Base-by-base conservation (phyloP, 2,888 invertebrate species). In the Rhagonycha lutea region DNA sequence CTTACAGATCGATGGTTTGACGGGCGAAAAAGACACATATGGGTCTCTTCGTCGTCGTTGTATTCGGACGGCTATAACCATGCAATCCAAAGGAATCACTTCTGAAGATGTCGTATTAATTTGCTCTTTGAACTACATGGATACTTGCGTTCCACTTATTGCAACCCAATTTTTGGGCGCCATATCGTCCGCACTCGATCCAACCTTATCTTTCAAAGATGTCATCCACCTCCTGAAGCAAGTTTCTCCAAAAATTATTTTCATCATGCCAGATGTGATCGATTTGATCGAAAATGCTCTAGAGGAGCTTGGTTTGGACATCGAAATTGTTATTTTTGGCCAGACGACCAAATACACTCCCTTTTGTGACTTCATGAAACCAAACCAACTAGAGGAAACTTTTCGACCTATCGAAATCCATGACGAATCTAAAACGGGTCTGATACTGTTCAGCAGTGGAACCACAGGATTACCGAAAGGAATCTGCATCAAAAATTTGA, bases 141-240 rank as follows among this genome's bases (percentile, higher is more conserved):
- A 90, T 72, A 81, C 88, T 9, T 83, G 83, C 1, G 85, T 90
- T 23, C 89, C 90, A 0, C 86, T 88, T 68, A 86, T 90, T 61
- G 89, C 90, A 1, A 86, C 88, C 0, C 78, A 89, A 4, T 89
- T 86, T 79, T 84, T 89, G 4, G 90, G 90, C 2, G 84, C 84
- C 5, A 82, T 82, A 74, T 75, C 84, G 0, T 81, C 83, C 2
- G 81, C 83, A 12, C 73, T 86, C n/a, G 84, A 86, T 70, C 83
- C 83, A 1, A 81, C 79, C 0, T 76, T 85, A 70, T 80, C 82
- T 4, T 32, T 74, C 5, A 70, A 77, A 18, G 83, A 84, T n/a
- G 80, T 79, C 8, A 74, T 72, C 29, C 81, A 81, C 74, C 79
- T 85, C 8, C 14, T 85, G 3, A 71, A 77, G 2, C 78, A 83